Conservation (phyloP, 2,797 vertebrate species). For the Okamejei kenojei region DNA sequence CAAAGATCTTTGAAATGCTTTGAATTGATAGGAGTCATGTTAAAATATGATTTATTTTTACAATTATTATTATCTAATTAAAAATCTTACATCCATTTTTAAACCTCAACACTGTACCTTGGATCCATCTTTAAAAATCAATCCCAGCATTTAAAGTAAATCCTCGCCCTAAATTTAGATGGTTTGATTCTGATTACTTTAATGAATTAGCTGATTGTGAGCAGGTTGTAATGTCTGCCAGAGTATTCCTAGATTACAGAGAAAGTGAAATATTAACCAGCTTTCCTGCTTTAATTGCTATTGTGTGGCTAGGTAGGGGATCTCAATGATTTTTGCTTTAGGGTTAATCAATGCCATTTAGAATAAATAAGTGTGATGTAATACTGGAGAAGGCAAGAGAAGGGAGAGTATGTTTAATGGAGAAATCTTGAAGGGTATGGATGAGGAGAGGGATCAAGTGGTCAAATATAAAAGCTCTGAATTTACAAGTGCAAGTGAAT, state of each 20-base stretch:
- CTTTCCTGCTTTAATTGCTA: background rate
- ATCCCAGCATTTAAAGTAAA: too few species aligned
- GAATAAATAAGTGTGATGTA: background rate
- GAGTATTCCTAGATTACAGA: background rate
- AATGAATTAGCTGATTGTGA: background rate
- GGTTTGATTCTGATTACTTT: background rate
- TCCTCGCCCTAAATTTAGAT: background rate
- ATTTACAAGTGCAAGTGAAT: background rate
- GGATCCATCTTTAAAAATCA: too few species aligned
- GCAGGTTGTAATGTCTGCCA: background rate
- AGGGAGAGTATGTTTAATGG: background rate
- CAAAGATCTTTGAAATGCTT: background rate
- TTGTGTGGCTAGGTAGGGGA: too few species aligned
- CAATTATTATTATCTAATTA: background rate
- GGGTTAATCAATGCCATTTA: background rate
- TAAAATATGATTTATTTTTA: background rate
- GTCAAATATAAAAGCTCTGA: background rate
- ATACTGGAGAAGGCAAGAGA: background rate
- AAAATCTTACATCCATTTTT: background rate
- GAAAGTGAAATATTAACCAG: background rate
- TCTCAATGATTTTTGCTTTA: background rate
- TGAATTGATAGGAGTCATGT: background rate
- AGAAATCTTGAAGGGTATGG: background rate
- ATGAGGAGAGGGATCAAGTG: background rate
- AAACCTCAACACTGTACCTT: too few species aligned